Conservation (phyloP, 2,113 vertebrate species). For the Cacatua alba region DNA sequence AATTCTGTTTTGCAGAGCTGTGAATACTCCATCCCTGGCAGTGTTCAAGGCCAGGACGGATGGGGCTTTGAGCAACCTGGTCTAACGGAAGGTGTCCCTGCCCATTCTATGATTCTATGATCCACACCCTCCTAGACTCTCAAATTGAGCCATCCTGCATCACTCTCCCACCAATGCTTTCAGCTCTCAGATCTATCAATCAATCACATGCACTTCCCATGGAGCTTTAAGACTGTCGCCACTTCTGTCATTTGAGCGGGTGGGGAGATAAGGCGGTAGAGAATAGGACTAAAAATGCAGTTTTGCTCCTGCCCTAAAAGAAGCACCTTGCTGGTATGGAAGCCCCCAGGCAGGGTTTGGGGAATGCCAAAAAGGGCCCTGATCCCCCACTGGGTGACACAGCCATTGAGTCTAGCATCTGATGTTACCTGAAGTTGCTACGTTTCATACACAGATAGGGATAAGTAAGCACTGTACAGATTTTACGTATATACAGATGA, state of each 20-base stretch:
- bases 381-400: fast-evolving
- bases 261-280: background rate
- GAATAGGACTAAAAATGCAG: background rate
- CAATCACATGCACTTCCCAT: background rate
- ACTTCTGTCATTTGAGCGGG: background rate
- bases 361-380: background rate
- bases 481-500: background rate
- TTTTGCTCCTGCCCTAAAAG: background rate
- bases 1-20: background rate
- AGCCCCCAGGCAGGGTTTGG: background rate
- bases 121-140: background rate
- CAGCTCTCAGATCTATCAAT: background rate
- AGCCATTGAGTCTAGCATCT: background rate
- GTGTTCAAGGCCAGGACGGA: background rate
- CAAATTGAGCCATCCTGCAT: background rate
- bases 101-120: background rate
- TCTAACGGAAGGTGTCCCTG: background rate
- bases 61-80: background rate
- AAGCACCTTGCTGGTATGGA: background rate
- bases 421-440: background rate
- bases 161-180: background rate
- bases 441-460: background rate
- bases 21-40: background rate
- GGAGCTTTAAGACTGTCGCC: background rate
- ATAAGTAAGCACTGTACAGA: background rate